These are phyloP conservation scores for Platycheirus albimanus DNA, from an alignment of 2,888 invertebrate genomes.

Conservation along the genomic window DNA sequence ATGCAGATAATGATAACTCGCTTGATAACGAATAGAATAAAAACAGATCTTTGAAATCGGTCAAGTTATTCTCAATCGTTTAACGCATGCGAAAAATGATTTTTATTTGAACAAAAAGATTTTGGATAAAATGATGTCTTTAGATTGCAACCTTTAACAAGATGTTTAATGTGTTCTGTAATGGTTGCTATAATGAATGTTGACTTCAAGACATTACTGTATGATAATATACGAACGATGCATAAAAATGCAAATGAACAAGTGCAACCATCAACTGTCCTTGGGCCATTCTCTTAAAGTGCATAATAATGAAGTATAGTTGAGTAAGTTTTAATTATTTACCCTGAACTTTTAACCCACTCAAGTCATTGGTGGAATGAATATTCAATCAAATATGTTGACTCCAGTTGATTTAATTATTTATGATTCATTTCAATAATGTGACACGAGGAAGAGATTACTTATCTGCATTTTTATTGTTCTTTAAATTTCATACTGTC, in stretches of 20 bases:
- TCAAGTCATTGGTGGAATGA: slow-evolving; percentile 9
- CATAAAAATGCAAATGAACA: slow-evolving; percentile 25
- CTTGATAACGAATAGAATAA: too few relatives aligned
- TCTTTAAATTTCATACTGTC: too few relatives aligned
- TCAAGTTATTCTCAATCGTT: too few relatives aligned
- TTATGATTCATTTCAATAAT: slow-evolving; percentile 45
- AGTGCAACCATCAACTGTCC: not conserved
- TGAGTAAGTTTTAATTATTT: slow-evolving; percentile 45
- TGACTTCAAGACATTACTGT: slow-evolving; percentile 10
- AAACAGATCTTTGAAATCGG: too few relatives aligned
- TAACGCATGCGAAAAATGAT: too few relatives aligned
- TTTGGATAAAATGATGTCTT: too few relatives aligned
- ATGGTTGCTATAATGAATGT: too few relatives aligned
- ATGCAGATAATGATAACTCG: too few relatives aligned
- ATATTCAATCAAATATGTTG: slow-evolving; percentile 66
- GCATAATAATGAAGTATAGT: slow-evolving; percentile 26
- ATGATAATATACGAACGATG: not conserved
- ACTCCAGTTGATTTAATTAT: slow-evolving; percentile 67
- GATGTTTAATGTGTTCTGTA: too few relatives aligned
- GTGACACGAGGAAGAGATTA: slow-evolving; percentile 3
- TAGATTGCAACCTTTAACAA: too few relatives aligned
- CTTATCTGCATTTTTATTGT: not conserved
- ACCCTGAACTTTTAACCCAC: not conserved
- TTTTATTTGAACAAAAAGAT: too few relatives aligned
- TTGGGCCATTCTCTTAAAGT: not conserved